These are phyloP conservation scores for Aphidius ervi DNA, from an alignment of 1,140 invertebrate genomes.

Conservation along the genomic window DNA sequence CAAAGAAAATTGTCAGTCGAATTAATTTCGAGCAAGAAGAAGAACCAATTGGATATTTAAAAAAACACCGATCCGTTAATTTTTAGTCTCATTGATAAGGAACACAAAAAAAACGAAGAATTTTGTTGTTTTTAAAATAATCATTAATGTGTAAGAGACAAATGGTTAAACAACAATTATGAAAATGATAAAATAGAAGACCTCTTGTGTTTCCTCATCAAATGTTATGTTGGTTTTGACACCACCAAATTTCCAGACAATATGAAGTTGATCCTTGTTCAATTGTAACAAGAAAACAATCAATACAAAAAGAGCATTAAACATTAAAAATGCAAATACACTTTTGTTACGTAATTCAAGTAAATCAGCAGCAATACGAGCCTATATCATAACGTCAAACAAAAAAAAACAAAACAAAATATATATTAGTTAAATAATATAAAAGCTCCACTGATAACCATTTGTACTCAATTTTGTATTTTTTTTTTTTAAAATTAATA, in stretches of 20 bases:
- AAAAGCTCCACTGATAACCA: conserved; percentile 27
- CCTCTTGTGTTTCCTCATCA: conserved; percentile 85
- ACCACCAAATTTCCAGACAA: conserved; percentile 84
- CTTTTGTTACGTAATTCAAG: conserved; percentile 92
- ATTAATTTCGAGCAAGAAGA: too few relatives aligned
- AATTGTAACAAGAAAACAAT: conserved; percentile 97
- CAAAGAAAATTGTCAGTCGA: too few relatives aligned
- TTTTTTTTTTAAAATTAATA: conserved; percentile 5
- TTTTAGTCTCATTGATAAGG: too few relatives aligned
- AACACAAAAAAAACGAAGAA: too few relatives aligned
- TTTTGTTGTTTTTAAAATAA: too few relatives aligned
- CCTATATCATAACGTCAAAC: conserved; percentile 61
- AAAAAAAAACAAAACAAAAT: conserved; percentile 38
- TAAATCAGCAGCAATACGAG: conserved; percentile 80
- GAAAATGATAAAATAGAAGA: conserved; percentile 38
- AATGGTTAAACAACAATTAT: too few relatives aligned
- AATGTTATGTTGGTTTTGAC: conserved; percentile 93
- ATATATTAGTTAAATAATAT: conserved; percentile 35
- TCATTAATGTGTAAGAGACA: too few relatives aligned
- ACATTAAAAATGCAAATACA: conserved; percentile 98
- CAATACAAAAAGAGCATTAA: conserved; percentile 98
- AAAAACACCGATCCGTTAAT: too few relatives aligned
- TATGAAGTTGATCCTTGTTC: conserved; percentile 93
- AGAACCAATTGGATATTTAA: too few relatives aligned
- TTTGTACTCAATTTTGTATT: conserved; percentile 13